phyloP scores from a whole-genome alignment of 2,888 invertebrate species.

The Phengaris arion region DNA sequence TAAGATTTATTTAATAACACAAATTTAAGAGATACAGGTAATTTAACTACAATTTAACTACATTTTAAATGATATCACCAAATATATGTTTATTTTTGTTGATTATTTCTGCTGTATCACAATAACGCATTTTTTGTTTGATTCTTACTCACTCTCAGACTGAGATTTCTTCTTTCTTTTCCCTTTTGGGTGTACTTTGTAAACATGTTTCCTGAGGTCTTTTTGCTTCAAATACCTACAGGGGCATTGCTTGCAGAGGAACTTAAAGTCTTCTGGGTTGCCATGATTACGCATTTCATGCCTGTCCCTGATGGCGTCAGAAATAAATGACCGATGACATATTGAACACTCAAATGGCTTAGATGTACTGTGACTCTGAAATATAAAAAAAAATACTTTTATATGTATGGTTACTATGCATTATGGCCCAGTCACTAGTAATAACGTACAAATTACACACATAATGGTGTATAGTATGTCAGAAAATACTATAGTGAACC shows the following conservation, averaged over 20 bases:
- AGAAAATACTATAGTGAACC: too few species aligned
- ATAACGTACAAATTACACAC: too few species aligned
- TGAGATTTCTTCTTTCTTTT: conserved; percentile 46
- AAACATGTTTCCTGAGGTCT: conserved; percentile 61
- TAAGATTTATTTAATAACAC: conserved; percentile 4
- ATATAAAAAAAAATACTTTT: conserved; percentile 16
- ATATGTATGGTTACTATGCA: too few species aligned
- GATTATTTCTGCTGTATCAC: not conserved
- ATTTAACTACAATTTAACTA: conserved; percentile 8
- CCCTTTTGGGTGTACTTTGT: conserved; percentile 60
- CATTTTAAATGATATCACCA: not conserved
- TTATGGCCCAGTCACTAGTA: too few species aligned
- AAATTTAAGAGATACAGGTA: not conserved
- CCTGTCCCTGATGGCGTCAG: conserved; percentile 55
- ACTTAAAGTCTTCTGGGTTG: conserved; percentile 55
- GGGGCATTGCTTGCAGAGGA: conserved; percentile 55
- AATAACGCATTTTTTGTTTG: not conserved
- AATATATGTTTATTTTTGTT: not conserved
- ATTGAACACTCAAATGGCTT: conserved; percentile 59
- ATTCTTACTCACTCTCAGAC: conserved; percentile 33
- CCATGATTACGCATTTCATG: conserved; percentile 59
- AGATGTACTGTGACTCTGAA: conserved; percentile 61
- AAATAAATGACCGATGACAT: conserved; percentile 63
- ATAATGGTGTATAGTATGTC: not conserved
- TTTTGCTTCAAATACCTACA: conserved; percentile 59